These are phyloP conservation scores for Hemithea aestivaria DNA, from an alignment of 2,888 invertebrate species.

Conservation along the genomic window DNA sequence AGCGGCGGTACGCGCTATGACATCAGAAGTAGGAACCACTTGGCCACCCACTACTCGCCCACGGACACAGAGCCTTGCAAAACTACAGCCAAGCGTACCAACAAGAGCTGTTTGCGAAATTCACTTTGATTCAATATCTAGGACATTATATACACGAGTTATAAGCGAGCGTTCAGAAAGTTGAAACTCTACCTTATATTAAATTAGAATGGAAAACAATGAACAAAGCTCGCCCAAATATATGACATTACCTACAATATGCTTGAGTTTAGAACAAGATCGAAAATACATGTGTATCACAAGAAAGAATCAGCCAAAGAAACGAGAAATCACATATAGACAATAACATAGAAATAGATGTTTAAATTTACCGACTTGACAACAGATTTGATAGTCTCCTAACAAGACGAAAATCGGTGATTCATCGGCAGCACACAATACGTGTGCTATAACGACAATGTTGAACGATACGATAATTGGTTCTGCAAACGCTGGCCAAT, in stretches of 20 bases:
- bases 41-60: constrained; percentile 62
- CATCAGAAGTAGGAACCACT: constrained; percentile 69
- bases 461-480: constrained; percentile 58
- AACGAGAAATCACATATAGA: too few species aligned
- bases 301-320: too few species aligned
- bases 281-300: too few species aligned
- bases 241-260: too few species aligned
- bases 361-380: too few species aligned
- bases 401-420: constrained; percentile 50
- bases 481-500: constrained; percentile 53
- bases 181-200: too few species aligned
- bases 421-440: constrained; percentile 35
- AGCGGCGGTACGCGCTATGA: constrained; percentile 45
- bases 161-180: not conserved
- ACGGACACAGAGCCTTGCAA: constrained; percentile 62
- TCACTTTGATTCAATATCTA: constrained; percentile 10
- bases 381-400: too few species aligned
- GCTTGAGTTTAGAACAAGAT: too few species aligned
- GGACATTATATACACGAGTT: constrained; percentile 4
- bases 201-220: too few species aligned
- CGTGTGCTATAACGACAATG: constrained; percentile 30
- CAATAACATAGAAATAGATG: too few species aligned
- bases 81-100: constrained; percentile 35
- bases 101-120: constrained; percentile 23
- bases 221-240: too few species aligned